Evolutionary conservation across 35 echinoderm and acorn worm genomes (phyloP), one percentile per base, ranked within the genome.

Genomic region (Ptychodera flava): DNA sequence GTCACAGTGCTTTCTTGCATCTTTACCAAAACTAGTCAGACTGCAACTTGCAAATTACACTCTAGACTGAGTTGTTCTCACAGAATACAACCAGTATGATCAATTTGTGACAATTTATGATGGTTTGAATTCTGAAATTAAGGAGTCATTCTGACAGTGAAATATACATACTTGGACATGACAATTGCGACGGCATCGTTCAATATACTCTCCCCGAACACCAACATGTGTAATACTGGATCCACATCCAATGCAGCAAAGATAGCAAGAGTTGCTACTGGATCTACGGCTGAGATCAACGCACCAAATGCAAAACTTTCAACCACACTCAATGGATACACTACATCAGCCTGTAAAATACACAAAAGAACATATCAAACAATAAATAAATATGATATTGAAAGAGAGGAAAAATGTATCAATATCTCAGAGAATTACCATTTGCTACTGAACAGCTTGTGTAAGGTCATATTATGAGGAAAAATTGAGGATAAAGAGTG

Each of bases 111-210:
- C 64, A 53, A 85, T 76, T 0, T 33, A 38, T 0, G 36, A 28
- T 38, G 36, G 16, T 28, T 1, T 37, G 27, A 29, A 29, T 16
- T 28, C 0, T 22, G 80, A 28, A 33, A 22, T 29, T 29, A 32
- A 29, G 80, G 0, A 82, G 80, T 82, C 31, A 22, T 31, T 16
- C 31, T 16, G 31, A 82, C 16, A 16, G 31, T 38, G 1, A 12
- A 33, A 1, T 32, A 1, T 31, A 89, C 92, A 94, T 83, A 99
- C 96, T 99, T 94, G 1, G 92, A 94, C 35, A 99, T 78, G 16
- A 99, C 96, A 94, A 99, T 99, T 1, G 96, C 92, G 29, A 99
- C 96, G 36, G 96, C 96, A 89, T 99, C 96, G 53, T 99, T 99
- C 28, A 99, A 92, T 35, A 99, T 99, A 53, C 96, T 99, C 80